phyloP scores from a whole-genome alignment of 92 coral and sea anemone genomes.

The Diadumene lineata region DNA sequence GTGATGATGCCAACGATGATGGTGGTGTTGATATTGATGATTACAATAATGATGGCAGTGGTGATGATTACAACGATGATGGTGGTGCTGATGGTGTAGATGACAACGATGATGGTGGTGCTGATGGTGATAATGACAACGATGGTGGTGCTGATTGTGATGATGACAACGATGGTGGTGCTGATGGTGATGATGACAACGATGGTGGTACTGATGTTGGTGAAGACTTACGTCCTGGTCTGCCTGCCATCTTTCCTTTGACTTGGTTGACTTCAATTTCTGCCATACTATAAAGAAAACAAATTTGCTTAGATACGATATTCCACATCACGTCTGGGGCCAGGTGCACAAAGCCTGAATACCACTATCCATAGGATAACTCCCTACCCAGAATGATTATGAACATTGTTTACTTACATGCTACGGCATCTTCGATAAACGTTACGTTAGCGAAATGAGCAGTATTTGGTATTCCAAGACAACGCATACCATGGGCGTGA shows the following conservation, averaged over 20 bases:
- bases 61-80: not conserved
- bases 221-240: constrained; percentile 80
- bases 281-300: constrained; percentile 80
- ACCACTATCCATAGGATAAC: too few relatives aligned
- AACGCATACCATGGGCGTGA: constrained; percentile 98
- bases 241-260: constrained; percentile 96
- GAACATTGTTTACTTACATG: constrained; percentile 55
- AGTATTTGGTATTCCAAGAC: constrained; percentile 97
- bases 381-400: too few relatives aligned
- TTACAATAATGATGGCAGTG: not conserved
- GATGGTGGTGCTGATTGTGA: not conserved
- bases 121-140: not conserved
- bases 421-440: constrained; percentile 93
- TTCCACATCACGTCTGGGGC: too few relatives aligned
- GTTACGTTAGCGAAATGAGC: constrained; percentile 99
- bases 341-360: too few relatives aligned
- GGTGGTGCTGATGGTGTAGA: not conserved
- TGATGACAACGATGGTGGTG: not conserved
- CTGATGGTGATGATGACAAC: not conserved
- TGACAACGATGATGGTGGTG: not conserved
- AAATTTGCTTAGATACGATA: not conserved
- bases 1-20: not conserved
- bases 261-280: constrained; percentile 86
- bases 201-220: not conserved
- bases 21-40: not conserved